phyloP scores from a whole-genome alignment of 53 echinoderm and acorn worm genomes.

The Echinometra lucunter region DNA sequence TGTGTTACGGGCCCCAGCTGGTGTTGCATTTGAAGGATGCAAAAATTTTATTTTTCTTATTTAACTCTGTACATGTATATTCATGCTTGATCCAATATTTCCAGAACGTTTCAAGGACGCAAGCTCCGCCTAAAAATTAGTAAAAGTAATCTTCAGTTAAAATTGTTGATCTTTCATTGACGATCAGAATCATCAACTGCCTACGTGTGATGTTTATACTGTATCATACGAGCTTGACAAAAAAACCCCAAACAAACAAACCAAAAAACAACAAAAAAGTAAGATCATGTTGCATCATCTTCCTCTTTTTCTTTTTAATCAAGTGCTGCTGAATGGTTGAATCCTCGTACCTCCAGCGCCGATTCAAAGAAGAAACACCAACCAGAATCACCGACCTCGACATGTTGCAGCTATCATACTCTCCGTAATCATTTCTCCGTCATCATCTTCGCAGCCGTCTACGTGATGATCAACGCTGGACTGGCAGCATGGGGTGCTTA shows the following conservation, averaged over 20 bases:
- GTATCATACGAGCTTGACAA: too few relatives aligned
- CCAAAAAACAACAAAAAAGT: too few relatives aligned
- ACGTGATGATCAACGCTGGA: constrained; percentile 72
- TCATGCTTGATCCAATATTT: too few relatives aligned
- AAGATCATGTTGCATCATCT: too few relatives aligned
- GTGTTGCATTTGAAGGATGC: too few relatives aligned
- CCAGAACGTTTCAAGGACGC: too few relatives aligned
- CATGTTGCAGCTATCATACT: constrained; percentile 52
- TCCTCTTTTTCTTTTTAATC: not conserved
- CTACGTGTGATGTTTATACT: not conserved
- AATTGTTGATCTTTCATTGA: not conserved
- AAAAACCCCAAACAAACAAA: too few relatives aligned
- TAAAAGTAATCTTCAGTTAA: too few relatives aligned
- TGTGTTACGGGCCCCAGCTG: too few relatives aligned
- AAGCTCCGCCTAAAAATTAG: too few relatives aligned
- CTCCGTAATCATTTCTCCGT: constrained; percentile 81
- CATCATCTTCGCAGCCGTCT: constrained; percentile 75
- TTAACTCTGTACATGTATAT: too few relatives aligned
- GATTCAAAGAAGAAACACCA: not conserved
- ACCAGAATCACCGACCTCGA: not conserved
- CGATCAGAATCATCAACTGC: not conserved
- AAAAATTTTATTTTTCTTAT: too few relatives aligned
- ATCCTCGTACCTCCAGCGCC: constrained; percentile 52
- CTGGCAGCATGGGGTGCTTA: constrained; percentile 74
- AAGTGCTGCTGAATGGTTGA: constrained; percentile 92